Percentiles rank a stretch among this genome's conserved stretches.
phyloP scores from a whole-genome alignment of 1,140 invertebrate genomes.

The Trichonephila clavipes region DNA sequence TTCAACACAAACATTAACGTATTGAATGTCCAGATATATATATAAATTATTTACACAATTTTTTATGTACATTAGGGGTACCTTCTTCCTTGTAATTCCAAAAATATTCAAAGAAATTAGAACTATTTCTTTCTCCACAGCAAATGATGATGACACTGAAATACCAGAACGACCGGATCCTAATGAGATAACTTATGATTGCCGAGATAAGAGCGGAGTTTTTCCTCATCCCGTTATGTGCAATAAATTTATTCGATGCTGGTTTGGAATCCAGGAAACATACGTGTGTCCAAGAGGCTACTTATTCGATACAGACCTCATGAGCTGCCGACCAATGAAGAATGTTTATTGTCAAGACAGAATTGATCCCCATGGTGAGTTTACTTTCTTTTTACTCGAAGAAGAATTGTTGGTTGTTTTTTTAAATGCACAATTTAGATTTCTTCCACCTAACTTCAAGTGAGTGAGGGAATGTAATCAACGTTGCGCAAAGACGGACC shows the following conservation, averaged over 20 bases:
- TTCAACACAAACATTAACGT: too few relatives aligned
- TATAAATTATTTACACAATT: too few relatives aligned
- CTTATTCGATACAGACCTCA: slow-evolving; percentile 40
- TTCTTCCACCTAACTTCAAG: too few relatives aligned
- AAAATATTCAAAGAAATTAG: too few relatives aligned
- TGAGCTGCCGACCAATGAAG: background rate
- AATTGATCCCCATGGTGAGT: slow-evolving; percentile 49
- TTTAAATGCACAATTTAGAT: background rate
- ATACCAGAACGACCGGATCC: background rate
- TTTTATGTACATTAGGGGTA: too few relatives aligned
- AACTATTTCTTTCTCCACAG: background rate
- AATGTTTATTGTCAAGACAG: slow-evolving; percentile 47
- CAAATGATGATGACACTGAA: background rate
- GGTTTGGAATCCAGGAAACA: slow-evolving; percentile 22
- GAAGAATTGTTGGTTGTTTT: background rate
- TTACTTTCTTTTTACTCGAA: background rate
- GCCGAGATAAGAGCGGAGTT: background rate
- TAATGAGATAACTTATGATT: background rate
- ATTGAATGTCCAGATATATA: too few relatives aligned
- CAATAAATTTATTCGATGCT: slow-evolving; percentile 66
- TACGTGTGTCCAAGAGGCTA: slow-evolving; percentile 45
- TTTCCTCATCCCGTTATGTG: slow-evolving; percentile 42
- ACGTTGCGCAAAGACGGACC: too few relatives aligned
- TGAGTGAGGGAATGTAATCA: too few relatives aligned
- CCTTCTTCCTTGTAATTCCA: too few relatives aligned